These are phyloP conservation scores for Otolemur garnettii DNA, from an alignment of 2,113 vertebrate genomes.

Conservation along the genomic window DNA sequence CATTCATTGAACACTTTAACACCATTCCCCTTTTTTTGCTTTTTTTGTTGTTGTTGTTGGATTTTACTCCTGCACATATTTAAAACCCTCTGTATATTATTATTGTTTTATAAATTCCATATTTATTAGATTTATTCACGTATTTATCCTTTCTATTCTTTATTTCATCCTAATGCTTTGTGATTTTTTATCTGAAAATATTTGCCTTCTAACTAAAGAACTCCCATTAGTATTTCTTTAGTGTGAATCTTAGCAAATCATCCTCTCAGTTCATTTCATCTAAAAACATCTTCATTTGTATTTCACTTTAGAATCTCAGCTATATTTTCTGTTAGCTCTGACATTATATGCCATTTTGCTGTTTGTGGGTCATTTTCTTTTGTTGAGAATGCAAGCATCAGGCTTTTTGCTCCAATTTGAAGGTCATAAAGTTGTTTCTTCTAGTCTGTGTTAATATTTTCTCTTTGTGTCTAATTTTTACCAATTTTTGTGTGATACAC, in stretches of 20 bases:
- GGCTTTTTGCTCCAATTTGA: neutral
- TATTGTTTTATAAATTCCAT: neutral
- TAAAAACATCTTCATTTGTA: neutral
- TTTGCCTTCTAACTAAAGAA: neutral
- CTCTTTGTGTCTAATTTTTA: constrained; percentile 8
- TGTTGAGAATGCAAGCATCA: neutral
- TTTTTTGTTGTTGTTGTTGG: neutral
- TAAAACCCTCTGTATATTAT: neutral
- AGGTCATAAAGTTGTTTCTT: neutral
- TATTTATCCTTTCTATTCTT: neutral
- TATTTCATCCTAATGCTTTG: neutral
- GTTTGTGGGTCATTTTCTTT: neutral
- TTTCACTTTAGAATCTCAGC: neutral
- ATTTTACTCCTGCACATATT: neutral
- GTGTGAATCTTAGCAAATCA: neutral
- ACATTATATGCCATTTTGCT: neutral
- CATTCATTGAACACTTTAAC: neutral
- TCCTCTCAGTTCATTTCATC: neutral
- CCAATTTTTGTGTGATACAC: neutral
- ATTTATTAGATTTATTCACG: neutral
- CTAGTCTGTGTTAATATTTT: neutral
- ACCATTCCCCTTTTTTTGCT: neutral
- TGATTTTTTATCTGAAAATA: neutral
- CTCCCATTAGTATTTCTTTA: neutral
- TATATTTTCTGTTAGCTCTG: neutral